Conservation (phyloP, 2,888 invertebrate genomes). For the Xestia c-nigrum region DNA sequence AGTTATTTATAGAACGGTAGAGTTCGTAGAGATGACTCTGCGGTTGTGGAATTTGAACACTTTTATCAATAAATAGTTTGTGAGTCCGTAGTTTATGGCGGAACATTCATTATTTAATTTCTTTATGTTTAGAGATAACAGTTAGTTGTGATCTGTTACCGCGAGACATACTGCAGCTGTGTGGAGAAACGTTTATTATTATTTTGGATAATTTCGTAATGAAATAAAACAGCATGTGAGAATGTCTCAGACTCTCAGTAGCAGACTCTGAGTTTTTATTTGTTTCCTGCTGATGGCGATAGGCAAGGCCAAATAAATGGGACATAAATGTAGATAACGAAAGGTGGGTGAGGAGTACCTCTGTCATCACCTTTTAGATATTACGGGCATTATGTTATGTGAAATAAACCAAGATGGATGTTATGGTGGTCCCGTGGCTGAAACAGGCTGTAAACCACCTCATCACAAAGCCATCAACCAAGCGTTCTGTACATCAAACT, state of each 20-base stretch:
- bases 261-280: background rate
- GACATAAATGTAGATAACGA: too few species aligned
- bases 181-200: background rate
- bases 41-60: constrained; percentile 50
- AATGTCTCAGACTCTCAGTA: too few species aligned
- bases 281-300: background rate
- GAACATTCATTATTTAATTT: constrained; percentile 36
- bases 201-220: background rate
- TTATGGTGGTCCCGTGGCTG: too few species aligned
- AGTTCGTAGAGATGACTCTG: constrained; percentile 27
- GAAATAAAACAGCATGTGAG: background rate
- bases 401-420: background rate
- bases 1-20: constrained; percentile 53
- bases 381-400: background rate
- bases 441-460: too few species aligned
- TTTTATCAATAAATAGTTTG: constrained; percentile 59
- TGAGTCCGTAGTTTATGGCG: constrained; percentile 17
- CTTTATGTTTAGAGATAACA: constrained; percentile 29
- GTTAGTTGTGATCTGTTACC: constrained; percentile 18
- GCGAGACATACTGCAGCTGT: background rate
- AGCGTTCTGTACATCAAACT: too few species aligned
- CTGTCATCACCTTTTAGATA: background rate
- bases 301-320: too few species aligned
- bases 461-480: too few species aligned
- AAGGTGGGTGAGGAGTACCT: background rate